Percentiles rank a stretch among this genome's conserved stretches.
Conservation (phyloP, 2,888 invertebrate genomes). For the Hedychridium roseum region DNA sequence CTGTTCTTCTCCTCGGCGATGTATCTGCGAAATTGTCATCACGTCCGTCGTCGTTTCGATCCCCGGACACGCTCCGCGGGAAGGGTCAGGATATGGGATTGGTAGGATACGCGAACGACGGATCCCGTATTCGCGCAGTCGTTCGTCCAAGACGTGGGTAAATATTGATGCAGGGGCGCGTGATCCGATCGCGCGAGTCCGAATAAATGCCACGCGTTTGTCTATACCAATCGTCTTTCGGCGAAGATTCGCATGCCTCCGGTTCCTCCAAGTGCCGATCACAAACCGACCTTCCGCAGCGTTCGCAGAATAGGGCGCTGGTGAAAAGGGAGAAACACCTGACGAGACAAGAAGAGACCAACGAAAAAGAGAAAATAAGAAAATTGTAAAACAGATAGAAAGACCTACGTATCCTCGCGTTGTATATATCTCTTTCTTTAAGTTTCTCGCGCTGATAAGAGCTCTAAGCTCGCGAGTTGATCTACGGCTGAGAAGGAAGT, state of each 20-base stretch:
- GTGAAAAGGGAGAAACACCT: too few relatives aligned
- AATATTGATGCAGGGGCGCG: conserved; percentile 30
- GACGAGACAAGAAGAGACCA: too few relatives aligned
- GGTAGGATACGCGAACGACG: conserved; percentile 16
- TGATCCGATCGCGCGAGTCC: conserved; percentile 23
- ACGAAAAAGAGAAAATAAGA: too few relatives aligned
- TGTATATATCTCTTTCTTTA: conserved; percentile 6
- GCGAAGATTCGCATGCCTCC: conserved; percentile 2
- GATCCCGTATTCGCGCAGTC: conserved; percentile 17
- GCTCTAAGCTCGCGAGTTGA: too few relatives aligned
- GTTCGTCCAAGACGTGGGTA: conserved; percentile 27
- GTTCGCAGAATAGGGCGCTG: too few relatives aligned
- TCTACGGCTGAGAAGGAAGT: too few relatives aligned
- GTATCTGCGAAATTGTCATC: conserved; percentile 23
- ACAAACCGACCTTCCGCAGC: too few relatives aligned
- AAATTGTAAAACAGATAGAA: too few relatives aligned
- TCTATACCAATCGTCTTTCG: too few relatives aligned
- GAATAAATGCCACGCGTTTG: conserved; percentile 27
- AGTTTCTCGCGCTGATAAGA: too few relatives aligned
- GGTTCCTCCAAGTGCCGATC: too few relatives aligned
- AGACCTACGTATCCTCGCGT: too few relatives aligned
- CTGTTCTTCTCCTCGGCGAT: not conserved
- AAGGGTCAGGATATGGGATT: conserved; percentile 9
- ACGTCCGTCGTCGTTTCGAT: conserved; percentile 17
- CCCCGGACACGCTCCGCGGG: conserved; percentile 6